phyloP scores from a whole-genome alignment of 2,888 invertebrate genomes.

The Synanthedon andrenaeformis region DNA sequence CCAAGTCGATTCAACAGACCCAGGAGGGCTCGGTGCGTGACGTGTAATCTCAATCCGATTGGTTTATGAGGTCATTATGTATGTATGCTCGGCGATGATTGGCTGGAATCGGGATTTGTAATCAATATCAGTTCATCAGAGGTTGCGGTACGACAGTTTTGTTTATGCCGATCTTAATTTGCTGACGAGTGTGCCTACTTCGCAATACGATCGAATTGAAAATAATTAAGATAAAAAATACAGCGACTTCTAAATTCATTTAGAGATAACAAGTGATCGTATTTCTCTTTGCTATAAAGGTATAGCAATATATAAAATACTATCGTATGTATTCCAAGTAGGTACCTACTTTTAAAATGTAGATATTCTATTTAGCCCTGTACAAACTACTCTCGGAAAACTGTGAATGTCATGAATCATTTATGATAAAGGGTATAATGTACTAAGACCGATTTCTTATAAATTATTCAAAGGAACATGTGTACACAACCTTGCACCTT shows the following conservation, averaged over 20 bases:
- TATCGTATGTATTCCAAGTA: too few species aligned
- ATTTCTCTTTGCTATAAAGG: too few species aligned
- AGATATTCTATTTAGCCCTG: neutral
- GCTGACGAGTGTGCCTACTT: neutral
- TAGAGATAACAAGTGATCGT: too few species aligned
- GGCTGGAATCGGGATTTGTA: neutral
- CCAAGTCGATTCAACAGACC: neutral
- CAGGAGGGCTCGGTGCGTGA: neutral
- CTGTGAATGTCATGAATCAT: constrained; percentile 29
- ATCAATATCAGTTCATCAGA: neutral
- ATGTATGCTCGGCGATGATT: neutral
- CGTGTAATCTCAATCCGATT: neutral
- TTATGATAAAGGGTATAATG: constrained; percentile 22
- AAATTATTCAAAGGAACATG: constrained; percentile 27
- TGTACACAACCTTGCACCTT: constrained; percentile 1
- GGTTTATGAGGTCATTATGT: neutral
- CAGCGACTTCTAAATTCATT: too few species aligned
- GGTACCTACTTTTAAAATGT: too few species aligned
- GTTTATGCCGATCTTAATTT: neutral
- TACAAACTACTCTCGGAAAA: neutral
- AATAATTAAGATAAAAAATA: neutral
- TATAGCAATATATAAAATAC: too few species aligned
- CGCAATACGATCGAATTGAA: neutral
- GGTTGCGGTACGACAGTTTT: neutral
- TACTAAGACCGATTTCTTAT: constrained; percentile 25